A percentile compares a stretch with the other conserved stretches of the same genome.
phyloP scores from a whole-genome alignment of 1,140 invertebrate genomes.

The Aphelinus atriplicis region DNA sequence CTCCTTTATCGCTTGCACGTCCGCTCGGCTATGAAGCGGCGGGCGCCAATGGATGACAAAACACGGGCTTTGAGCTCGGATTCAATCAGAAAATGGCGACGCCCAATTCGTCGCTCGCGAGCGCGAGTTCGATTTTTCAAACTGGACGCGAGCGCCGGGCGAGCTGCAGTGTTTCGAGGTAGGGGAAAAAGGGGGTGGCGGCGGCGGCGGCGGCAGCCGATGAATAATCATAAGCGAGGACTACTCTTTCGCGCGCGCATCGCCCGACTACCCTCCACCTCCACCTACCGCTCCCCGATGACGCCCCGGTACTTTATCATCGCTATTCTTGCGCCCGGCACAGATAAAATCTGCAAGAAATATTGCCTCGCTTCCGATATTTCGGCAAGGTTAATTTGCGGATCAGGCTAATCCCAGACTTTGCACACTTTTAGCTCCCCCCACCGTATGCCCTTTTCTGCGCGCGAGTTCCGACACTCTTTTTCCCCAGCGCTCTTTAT shows the following conservation, averaged over 20 bases:
- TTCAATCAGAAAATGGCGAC: conserved; percentile 59
- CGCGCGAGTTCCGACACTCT: no score
- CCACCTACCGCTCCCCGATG: background rate
- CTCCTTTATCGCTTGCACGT: no score
- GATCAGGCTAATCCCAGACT: conserved; percentile 42
- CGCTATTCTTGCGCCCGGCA: conserved; percentile 32
- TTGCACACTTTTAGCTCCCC: conserved; percentile 31
- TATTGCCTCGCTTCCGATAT: conserved; percentile 41
- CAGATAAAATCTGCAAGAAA: conserved; percentile 44
- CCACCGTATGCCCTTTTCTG: no score
- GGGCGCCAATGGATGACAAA: conserved; percentile 56
- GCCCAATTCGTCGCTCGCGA: conserved; percentile 44
- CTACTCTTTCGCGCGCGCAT: conserved; percentile 12
- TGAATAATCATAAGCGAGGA: conserved; percentile 58
- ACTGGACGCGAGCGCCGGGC: background rate
- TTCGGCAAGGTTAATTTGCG: conserved; percentile 43
- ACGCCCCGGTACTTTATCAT: conserved; percentile 38
- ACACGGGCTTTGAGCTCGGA: conserved; percentile 56
- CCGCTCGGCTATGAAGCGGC: conserved; percentile 2
- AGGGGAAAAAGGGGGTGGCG: conserved; percentile 3
- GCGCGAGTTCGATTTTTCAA: conserved; percentile 38
- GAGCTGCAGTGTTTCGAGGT: background rate
- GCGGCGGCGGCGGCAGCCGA: conserved; percentile 44
- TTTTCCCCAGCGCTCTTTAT: no score
- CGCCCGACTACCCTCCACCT: background rate